Conservation (phyloP, 2,888 invertebrate genomes). For the Brachynemurus nebulosus region DNA sequence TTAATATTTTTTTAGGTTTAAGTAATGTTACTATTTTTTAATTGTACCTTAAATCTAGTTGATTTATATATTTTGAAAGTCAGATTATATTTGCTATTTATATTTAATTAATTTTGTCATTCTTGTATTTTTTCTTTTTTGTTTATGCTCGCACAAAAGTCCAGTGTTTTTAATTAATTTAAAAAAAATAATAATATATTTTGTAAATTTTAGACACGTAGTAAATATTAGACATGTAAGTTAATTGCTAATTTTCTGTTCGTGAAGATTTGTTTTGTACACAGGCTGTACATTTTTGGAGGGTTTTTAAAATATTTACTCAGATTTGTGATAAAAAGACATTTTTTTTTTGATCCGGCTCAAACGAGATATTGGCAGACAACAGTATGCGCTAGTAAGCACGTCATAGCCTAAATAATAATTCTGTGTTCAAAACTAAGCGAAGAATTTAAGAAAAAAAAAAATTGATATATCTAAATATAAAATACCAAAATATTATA, state of each 20-base stretch:
- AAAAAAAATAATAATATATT: not conserved
- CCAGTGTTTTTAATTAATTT: constrained; percentile 3
- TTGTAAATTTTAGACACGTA: no score
- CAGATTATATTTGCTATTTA: constrained; percentile 11
- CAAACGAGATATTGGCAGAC: not conserved
- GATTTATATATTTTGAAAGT: constrained; percentile 7
- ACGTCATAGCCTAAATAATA: not conserved
- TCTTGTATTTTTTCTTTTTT: constrained; percentile 14
- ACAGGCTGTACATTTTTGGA: not conserved
- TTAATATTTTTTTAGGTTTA: no score
- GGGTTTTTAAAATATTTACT: not conserved
- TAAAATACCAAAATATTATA: constrained; percentile 1
- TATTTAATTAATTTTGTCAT: constrained; percentile 11
- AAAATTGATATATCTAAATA: not conserved
- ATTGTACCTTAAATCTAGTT: constrained; percentile 10
- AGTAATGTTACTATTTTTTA: constrained; percentile 10
- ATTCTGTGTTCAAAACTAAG: constrained; percentile 1
- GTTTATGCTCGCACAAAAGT: constrained; percentile 12
- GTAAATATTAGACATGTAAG: no score
- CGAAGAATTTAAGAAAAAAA: not conserved
- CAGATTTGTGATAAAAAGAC: constrained; percentile 6
- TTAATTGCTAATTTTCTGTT: no score
- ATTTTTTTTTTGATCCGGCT: not conserved
- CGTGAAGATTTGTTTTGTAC: not conserved
- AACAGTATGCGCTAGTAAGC: not conserved